Conservation (phyloP, 2,797 vertebrate genomes). For the Melanitta fusca region DNA sequence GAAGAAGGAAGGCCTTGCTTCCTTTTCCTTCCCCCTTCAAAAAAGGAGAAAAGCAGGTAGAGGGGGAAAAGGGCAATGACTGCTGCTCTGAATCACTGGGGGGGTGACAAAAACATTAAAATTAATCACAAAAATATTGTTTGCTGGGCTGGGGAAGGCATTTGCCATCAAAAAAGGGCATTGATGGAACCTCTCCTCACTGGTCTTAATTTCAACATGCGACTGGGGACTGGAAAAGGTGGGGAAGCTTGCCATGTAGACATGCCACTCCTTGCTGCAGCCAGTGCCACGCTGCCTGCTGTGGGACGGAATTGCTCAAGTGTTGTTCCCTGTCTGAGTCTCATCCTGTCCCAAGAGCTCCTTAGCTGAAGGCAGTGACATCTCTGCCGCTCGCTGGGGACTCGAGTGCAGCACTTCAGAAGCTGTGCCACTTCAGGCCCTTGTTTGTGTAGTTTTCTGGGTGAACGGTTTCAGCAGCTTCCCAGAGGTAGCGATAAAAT, state of each 20-base stretch:
- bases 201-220: not conserved
- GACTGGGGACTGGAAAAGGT: not conserved
- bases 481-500: not conserved
- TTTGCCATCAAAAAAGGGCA: not conserved
- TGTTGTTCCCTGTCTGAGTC: not conserved
- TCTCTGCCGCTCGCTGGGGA: not conserved
- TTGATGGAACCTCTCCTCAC: not conserved
- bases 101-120: not conserved
- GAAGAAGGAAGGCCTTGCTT: not conserved
- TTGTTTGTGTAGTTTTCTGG: not conserved
- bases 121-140: not conserved
- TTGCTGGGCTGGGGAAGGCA: not conserved
- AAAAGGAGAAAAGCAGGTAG: not conserved
- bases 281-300: not conserved
- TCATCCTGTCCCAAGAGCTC: not conserved
- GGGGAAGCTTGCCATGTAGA: not conserved
- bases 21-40: not conserved
- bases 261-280: not conserved
- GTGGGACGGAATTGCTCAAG: not conserved
- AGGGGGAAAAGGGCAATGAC: not conserved
- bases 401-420: not conserved
- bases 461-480: conserved; percentile 19
- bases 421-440: not conserved
- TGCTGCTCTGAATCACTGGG: not conserved
- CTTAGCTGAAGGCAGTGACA: not conserved